Evolutionary conservation across 2,888 invertebrate species (phyloP), one percentile per base, ranked within the genome.

Genomic region (Lucinisca nassula): DNA sequence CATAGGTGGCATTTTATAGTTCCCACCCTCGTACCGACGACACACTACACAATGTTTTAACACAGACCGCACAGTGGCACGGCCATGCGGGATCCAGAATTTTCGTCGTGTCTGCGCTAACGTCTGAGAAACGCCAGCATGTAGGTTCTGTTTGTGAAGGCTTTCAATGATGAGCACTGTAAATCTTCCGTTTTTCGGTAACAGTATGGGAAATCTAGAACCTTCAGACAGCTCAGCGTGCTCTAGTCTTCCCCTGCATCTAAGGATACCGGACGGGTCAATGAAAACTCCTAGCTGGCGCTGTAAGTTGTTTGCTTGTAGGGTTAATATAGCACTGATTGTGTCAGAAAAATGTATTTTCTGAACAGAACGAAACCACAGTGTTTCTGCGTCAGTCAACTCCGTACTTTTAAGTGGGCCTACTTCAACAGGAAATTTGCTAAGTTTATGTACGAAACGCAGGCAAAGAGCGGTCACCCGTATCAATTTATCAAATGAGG

Each of bases 61-160:
- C 35, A 82, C 81, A 67, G 35, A 40, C 45, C 58, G 77, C 0
- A 87, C 84, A 24, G 70, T 58, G 24, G 81, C 82, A 6, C 82
- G 79, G n/a, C 84, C 87, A 17, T 40, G 45, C 12, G 87, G 82
- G 49, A 87, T 79, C 87, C 84, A 81, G 37, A 70, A 78, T 45
- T 67, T 49, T 14, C 49, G 40, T 38, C 82, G 49, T 10, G 83
- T 24, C n/a, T 37, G 40, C n/a, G 70, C 40, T 27, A 86, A 67
- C 79, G 86, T 84, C 58, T 86, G 84, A 49, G 84, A 81, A 32
- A 82, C 77, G 38, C 81, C 89, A 38, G 79, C 82, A 58, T 86
- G 84, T 45, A 70, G 49, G n/a, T 70, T 40, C 38, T 86, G 27
- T 77, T 79, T 82, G 67, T 89, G 86, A 32, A 35, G 35, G 38